Evolutionary conservation across 2,888 invertebrate genomes (phyloP).

Genomic region (Urechis unicinctus): DNA sequence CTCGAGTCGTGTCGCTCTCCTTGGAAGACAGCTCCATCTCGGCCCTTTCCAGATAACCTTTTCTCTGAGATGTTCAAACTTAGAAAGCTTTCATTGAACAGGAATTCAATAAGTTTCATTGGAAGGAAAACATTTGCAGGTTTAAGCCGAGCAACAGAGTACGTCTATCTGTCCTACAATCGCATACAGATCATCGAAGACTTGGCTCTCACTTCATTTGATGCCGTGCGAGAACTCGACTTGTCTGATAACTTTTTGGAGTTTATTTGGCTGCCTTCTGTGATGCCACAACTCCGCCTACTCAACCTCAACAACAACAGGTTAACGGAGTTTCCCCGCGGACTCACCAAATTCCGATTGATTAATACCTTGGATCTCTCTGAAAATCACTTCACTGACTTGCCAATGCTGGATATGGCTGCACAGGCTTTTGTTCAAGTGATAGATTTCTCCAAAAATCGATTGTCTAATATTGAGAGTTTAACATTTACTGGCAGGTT

Average conservation of each 20-base stretch:
- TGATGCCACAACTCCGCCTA: conserved; percentile 14
- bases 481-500: conserved; percentile 7
- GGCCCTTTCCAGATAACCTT: conserved; percentile 3
- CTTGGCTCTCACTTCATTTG: conserved; percentile 4
- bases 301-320: conserved; percentile 10
- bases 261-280: conserved; percentile 11
- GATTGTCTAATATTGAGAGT: conserved; percentile 3
- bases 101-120: conserved; percentile 5
- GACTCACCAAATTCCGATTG: not conserved
- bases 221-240: conserved; percentile 8
- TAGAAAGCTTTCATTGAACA: conserved; percentile 4
- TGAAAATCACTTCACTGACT: not conserved
- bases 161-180: conserved; percentile 7
- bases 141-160: conserved; percentile 10
- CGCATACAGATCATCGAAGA: conserved; percentile 1
- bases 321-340: conserved; percentile 1
- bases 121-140: conserved; percentile 7
- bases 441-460: conserved; percentile 13
- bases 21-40: conserved; percentile 9
- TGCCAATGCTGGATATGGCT: too few relatives aligned
- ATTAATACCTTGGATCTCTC: not conserved
- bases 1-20: conserved; percentile 1
- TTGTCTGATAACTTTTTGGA: conserved; percentile 14
- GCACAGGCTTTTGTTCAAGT: conserved; percentile 11
- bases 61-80: conserved; percentile 10